Percentiles rank a stretch among this genome's conserved stretches.
Conservation (phyloP, 2,113 vertebrate genomes). For the Eublepharis macularius region DNA sequence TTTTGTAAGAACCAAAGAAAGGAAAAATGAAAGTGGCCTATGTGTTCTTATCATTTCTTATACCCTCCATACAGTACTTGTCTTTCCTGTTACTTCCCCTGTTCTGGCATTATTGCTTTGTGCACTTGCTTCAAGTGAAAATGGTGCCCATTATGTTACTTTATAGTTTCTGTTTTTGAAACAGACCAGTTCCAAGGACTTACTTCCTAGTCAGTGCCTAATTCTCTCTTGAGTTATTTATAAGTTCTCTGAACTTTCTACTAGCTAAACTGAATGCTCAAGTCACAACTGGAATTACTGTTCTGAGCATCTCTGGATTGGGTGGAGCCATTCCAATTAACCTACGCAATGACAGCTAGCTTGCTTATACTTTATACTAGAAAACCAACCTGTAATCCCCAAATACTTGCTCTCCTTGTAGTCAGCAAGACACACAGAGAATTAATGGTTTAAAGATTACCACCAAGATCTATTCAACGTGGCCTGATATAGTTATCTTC, state of each 20-base stretch:
- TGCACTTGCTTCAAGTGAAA: background rate
- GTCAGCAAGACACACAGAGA: background rate
- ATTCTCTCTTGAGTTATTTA: conserved; percentile 7
- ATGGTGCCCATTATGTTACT: conserved; percentile 11
- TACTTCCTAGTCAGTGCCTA: conserved; percentile 39
- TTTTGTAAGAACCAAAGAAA: background rate
- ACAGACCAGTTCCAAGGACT: background rate
- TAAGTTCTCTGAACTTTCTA: conserved; percentile 17
- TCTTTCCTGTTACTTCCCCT: background rate
- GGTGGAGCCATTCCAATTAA: background rate
- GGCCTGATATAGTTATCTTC: conserved; percentile 59
- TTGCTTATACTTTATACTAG: background rate
- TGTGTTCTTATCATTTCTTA: conserved; percentile 3
- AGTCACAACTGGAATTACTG: conserved; percentile 18
- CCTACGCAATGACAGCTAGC: background rate
- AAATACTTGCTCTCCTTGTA: conserved; percentile 14
- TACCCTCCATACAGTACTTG: background rate
- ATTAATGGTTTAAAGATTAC: background rate
- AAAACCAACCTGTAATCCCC: background rate
- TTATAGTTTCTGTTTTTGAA: conserved; percentile 18
- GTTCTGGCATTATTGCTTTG: background rate
- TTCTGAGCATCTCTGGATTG: background rate
- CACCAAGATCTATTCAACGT: background rate
- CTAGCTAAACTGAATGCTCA: background rate
- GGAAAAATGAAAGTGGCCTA: background rate